Evolutionary conservation across 2,888 invertebrate genomes (phyloP).

Genomic region (Aelia acuminata): DNA sequence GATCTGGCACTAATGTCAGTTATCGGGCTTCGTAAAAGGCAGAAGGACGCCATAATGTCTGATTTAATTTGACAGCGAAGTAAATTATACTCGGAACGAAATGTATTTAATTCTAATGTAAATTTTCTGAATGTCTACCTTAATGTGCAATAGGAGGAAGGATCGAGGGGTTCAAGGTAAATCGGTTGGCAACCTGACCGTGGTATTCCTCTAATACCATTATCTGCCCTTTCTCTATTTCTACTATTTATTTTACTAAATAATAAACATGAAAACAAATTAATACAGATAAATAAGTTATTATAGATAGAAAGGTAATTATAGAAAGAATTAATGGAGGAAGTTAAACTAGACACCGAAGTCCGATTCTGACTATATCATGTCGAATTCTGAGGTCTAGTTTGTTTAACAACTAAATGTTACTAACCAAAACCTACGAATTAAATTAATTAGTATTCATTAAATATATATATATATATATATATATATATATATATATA

Average conservation of each 20-base stretch:
- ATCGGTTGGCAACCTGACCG: neutral
- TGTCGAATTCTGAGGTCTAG: no score
- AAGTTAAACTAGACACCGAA: no score
- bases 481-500: no score
- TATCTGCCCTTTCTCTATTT: neutral
- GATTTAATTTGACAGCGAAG: constrained; percentile 7
- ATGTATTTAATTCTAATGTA: constrained; percentile 23
- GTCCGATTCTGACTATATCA: no score
- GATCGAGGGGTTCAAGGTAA: neutral
- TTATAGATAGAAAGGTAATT: no score
- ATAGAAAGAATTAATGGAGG: no score
- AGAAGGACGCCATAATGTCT: constrained; percentile 12
- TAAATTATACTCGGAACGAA: constrained; percentile 1
- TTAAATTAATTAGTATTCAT: no score
- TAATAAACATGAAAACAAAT: neutral
- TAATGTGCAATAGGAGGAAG: constrained; percentile 11
- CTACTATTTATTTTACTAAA: neutral
- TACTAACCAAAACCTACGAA: no score
- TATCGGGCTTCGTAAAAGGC: neutral
- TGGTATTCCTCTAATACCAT: neutral
- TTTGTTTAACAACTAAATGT: no score
- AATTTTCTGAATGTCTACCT: constrained; percentile 9
- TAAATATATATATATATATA: no score
- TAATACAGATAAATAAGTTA: no score
- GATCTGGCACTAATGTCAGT: neutral